These are phyloP conservation scores for Nudaria mundana DNA, from an alignment of 2,888 invertebrate genomes.

Conservation along the genomic window DNA sequence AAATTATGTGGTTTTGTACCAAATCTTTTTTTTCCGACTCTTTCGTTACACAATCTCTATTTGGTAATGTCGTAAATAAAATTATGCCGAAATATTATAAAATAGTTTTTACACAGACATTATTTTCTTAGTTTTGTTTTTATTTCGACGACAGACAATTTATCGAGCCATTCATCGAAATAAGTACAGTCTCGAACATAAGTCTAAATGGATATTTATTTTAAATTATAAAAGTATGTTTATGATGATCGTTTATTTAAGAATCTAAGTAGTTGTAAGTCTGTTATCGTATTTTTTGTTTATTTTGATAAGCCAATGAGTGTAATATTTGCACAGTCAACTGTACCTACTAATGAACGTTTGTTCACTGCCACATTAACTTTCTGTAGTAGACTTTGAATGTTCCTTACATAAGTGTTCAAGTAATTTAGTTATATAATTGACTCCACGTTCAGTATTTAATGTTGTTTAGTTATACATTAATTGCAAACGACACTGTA, in stretches of 20 bases:
- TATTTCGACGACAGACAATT: slow-evolving; percentile 13
- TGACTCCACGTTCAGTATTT: slow-evolving; percentile 21
- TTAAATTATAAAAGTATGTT: slow-evolving; percentile 22
- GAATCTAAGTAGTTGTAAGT: slow-evolving; percentile 19
- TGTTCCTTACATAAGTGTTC: slow-evolving; percentile 4
- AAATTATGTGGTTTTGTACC: too few relatives aligned
- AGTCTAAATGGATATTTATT: slow-evolving; percentile 28
- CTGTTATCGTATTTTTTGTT: slow-evolving; percentile 18
- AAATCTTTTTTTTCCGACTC: too few relatives aligned
- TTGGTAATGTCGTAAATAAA: too few relatives aligned
- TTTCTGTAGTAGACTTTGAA: slow-evolving; percentile 2
- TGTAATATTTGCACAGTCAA: slow-evolving; percentile 5
- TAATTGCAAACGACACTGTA: slow-evolving; percentile 16
- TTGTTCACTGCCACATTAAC: slow-evolving; percentile 5
- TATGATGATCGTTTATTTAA: slow-evolving; percentile 23
- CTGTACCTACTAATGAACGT: slow-evolving; percentile 1
- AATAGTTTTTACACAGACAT: too few relatives aligned
- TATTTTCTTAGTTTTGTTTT: too few relatives aligned
- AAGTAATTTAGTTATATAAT: neutral
- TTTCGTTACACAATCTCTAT: too few relatives aligned
- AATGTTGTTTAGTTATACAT: slow-evolving; percentile 17
- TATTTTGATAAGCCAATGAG: slow-evolving; percentile 15
- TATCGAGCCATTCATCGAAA: slow-evolving; percentile 21
- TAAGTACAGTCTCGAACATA: slow-evolving; percentile 27
- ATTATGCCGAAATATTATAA: too few relatives aligned